These are phyloP conservation scores for Mamestra brassicae DNA, from an alignment of 2,888 invertebrate genomes.

Conservation along the genomic window DNA sequence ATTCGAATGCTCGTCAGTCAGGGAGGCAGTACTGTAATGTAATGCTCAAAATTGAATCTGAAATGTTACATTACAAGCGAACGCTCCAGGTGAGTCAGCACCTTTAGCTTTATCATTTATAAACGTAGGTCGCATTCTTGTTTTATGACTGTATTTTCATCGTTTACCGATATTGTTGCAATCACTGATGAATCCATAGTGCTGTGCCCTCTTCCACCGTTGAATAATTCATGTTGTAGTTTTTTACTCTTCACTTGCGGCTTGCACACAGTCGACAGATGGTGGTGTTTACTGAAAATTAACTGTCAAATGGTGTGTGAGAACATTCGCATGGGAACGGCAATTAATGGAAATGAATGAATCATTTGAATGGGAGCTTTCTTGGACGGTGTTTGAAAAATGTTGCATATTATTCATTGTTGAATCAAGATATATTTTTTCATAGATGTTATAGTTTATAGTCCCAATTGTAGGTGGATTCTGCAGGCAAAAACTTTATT, in stretches of 20 bases:
- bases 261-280: constrained; percentile 77
- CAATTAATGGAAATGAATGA: constrained; percentile 52
- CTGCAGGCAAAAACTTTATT: not conserved
- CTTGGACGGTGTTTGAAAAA: constrained; percentile 5
- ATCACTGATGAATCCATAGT: constrained; percentile 34
- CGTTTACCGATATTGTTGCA: not conserved
- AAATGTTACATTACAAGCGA: too few relatives aligned
- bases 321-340: constrained; percentile 55
- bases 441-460: not conserved
- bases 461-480: not conserved
- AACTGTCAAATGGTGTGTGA: constrained; percentile 79
- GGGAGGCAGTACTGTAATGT: too few relatives aligned
- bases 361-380: constrained; percentile 40
- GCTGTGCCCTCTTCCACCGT: constrained; percentile 51
- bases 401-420: constrained; percentile 1
- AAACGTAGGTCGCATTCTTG: too few relatives aligned
- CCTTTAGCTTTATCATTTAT: not conserved
- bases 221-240: constrained; percentile 81
- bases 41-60: too few relatives aligned
- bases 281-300: constrained; percentile 81
- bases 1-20: too few relatives aligned
- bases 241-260: constrained; percentile 79
- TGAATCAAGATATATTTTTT: not conserved
- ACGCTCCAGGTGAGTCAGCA: too few relatives aligned
- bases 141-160: not conserved